These are phyloP conservation scores for Leiothrix lutea DNA, from an alignment of 2,113 vertebrate genomes.

Conservation along the genomic window DNA sequence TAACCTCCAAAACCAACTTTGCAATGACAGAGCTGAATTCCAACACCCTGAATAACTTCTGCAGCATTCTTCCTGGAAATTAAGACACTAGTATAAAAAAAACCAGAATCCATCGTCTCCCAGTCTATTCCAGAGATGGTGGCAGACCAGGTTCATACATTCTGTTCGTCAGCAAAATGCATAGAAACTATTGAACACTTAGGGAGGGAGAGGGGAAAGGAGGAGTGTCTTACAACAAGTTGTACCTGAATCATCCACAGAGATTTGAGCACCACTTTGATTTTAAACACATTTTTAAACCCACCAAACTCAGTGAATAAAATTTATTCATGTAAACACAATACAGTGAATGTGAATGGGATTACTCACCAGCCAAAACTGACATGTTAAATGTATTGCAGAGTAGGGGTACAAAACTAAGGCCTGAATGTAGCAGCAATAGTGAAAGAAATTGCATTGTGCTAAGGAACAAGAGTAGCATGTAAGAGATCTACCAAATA, in stretches of 20 bases:
- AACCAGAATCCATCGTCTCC: neutral
- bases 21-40: neutral
- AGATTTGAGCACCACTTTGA: neutral
- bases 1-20: neutral
- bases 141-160: neutral
- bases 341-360: neutral
- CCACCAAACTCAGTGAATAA: neutral
- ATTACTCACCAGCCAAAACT: neutral
- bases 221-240: neutral
- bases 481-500: neutral
- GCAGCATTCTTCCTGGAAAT: neutral
- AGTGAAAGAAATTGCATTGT: neutral
- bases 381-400: neutral
- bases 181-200: neutral
- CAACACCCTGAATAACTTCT: accelerated
- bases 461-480: neutral
- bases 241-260: neutral
- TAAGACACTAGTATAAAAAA: neutral
- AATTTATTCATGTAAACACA: neutral
- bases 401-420: neutral
- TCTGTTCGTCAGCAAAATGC: neutral
- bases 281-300: neutral
- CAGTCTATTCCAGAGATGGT: neutral
- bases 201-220: neutral
- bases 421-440: neutral